Conservation (phyloP, 1,140 invertebrate genomes). For the Parapsyche elsis region DNA sequence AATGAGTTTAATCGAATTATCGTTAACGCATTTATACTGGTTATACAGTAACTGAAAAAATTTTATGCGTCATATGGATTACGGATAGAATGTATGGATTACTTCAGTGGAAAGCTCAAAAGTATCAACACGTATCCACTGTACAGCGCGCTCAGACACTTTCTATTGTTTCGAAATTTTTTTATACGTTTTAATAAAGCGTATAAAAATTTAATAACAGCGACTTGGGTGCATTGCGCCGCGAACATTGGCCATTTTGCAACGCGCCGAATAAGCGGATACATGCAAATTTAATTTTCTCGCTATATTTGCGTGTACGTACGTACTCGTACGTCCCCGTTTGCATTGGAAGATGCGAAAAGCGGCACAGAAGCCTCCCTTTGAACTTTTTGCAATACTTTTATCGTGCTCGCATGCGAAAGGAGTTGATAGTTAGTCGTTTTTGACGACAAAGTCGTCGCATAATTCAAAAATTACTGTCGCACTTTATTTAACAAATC, state of each 20-base stretch:
- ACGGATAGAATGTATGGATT: no score
- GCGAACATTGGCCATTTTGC: slow-evolving; percentile 1
- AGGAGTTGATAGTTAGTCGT: not conserved
- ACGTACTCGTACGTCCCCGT: not conserved
- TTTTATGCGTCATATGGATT: no score
- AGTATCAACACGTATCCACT: no score
- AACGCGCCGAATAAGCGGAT: slow-evolving; percentile 16
- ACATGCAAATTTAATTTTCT: slow-evolving; percentile 38
- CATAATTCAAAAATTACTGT: not conserved
- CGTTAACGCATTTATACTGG: no score
- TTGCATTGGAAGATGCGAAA: slow-evolving; percentile 18
- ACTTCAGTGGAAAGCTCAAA: no score
- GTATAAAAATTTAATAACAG: slow-evolving; percentile 27
- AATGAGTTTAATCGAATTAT: no score
- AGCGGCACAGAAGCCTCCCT: not conserved
- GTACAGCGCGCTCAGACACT: not conserved
- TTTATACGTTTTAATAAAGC: slow-evolving; percentile 5
- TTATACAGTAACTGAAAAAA: no score
- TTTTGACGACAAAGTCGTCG: not conserved
- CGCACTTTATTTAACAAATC: not conserved
- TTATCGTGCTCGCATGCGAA: not conserved
- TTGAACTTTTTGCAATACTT: not conserved
- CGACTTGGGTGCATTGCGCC: not conserved
- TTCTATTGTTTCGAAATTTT: not conserved
- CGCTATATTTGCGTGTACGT: not conserved